These are phyloP conservation scores for Rhodeus uyekii DNA, from an alignment of 2,797 vertebrate species.

Conservation along the genomic window DNA sequence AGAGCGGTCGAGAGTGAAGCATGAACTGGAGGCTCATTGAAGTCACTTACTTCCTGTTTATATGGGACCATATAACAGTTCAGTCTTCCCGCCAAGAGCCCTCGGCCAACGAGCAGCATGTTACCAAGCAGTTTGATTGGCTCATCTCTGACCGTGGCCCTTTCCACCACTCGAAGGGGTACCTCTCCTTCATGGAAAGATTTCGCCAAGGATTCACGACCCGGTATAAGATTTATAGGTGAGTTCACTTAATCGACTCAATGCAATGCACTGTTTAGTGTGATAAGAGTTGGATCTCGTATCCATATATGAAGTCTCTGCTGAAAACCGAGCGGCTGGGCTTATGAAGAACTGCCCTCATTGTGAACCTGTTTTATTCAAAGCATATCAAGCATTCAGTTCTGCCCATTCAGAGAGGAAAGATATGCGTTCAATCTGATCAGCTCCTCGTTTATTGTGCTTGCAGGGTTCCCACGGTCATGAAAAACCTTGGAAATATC, in stretches of 20 bases:
- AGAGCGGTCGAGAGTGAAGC: constrained; percentile 99
- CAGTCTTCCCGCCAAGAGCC: constrained; percentile 95
- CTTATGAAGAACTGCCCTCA: neutral
- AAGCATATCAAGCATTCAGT: neutral
- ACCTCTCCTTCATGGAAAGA: constrained; percentile 99
- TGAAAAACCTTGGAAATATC: no score
- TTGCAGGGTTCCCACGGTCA: neutral
- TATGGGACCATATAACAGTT: constrained; percentile 99
- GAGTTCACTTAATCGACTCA: constrained; percentile 58
- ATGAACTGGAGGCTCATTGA: constrained; percentile 99
- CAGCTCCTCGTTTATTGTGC: neutral
- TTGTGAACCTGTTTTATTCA: constrained; percentile 9
- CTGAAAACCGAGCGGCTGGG: neutral
- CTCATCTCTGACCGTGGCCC: constrained; percentile 99
- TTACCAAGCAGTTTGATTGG: constrained; percentile 99
- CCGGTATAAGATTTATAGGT: constrained; percentile 99
- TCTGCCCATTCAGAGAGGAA: neutral
- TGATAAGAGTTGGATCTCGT: neutral
- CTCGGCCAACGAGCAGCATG: constrained; percentile 95
- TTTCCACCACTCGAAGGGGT: constrained; percentile 99
- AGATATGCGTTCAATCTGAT: neutral
- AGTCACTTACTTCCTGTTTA: constrained; percentile 99
- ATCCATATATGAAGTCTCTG: neutral
- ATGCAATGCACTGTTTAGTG: constrained; percentile 40
- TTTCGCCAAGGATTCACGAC: constrained; percentile 99